Evolutionary conservation across 2,888 invertebrate species (phyloP).

Genomic region (Acanthopleura granulata): DNA sequence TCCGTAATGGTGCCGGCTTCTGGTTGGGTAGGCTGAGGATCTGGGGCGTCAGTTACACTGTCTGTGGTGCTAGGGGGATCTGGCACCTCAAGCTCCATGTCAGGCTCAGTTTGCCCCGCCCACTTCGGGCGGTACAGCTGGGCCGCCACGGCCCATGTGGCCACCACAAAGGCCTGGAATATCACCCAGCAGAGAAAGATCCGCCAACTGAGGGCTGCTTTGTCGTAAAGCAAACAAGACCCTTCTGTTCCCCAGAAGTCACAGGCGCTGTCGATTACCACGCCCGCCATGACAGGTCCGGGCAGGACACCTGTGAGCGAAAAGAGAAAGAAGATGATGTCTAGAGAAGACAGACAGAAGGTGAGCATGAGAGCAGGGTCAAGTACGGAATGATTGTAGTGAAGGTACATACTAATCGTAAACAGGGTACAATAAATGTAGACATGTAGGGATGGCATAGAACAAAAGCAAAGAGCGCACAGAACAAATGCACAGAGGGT

Average conservation of each 20-base stretch:
- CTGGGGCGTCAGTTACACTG: neutral
- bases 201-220: neutral
- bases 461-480: too few relatives aligned
- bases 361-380: too few relatives aligned
- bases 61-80: neutral
- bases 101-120: neutral
- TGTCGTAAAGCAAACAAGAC: slow-evolving; percentile 9
- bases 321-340: neutral
- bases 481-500: too few relatives aligned
- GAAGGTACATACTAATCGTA: too few relatives aligned
- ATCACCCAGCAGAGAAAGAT: slow-evolving; percentile 6
- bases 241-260: slow-evolving; percentile 38
- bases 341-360: too few relatives aligned
- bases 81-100: slow-evolving; percentile 7
- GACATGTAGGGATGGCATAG: too few relatives aligned
- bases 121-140: slow-evolving; percentile 2
- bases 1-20: neutral
- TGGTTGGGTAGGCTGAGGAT: neutral
- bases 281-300: slow-evolving; percentile 54
- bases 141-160: neutral
- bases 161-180: slow-evolving; percentile 12
- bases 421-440: too few relatives aligned
- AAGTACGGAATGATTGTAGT: too few relatives aligned
- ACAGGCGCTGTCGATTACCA: slow-evolving; percentile 52
- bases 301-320: slow-evolving; percentile 48